A percentile compares a stretch with the other conserved stretches of the same genome.
Evolutionary conservation across 2,888 invertebrate species (phyloP).

Genomic region (Trisateles emortualis): DNA sequence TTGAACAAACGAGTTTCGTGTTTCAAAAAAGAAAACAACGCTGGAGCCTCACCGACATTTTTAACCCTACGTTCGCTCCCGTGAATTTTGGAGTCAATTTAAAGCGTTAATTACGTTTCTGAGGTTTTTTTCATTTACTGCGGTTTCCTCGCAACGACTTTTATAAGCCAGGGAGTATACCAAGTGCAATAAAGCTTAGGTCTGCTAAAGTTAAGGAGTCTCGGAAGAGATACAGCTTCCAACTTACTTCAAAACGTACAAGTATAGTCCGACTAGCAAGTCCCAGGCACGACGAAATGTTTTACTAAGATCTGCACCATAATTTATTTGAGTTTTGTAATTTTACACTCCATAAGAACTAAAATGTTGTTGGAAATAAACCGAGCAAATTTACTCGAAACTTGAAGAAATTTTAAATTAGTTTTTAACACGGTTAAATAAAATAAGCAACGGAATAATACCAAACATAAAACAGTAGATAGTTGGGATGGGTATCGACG

Average conservation of each 20-base stretch:
- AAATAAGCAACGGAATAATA: slow-evolving; percentile 17
- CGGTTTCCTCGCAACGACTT: slow-evolving; percentile 23
- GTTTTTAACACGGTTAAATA: background rate
- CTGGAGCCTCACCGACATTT: slow-evolving; percentile 6
- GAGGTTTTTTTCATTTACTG: slow-evolving; percentile 19
- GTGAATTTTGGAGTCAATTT: slow-evolving; percentile 16
- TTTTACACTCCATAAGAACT: slow-evolving; percentile 22
- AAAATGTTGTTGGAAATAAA: slow-evolving; percentile 16
- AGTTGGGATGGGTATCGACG: slow-evolving; percentile 37
- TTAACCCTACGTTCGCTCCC: slow-evolving; percentile 9
- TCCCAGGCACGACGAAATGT: slow-evolving; percentile 29
- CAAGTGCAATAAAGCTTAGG: slow-evolving; percentile 44
- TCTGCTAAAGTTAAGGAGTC: slow-evolving; percentile 39
- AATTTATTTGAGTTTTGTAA: slow-evolving; percentile 39
- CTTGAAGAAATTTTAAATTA: background rate
- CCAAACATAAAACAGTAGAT: slow-evolving; percentile 22
- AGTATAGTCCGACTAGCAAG: slow-evolving; percentile 35
- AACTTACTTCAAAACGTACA: slow-evolving; percentile 38
- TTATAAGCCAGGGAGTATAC: slow-evolving; percentile 30
- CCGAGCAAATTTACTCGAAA: background rate
- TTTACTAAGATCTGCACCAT: slow-evolving; percentile 25
- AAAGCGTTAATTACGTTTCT: slow-evolving; percentile 23
- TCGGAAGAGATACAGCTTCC: slow-evolving; percentile 35
- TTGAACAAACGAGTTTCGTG: background rate
- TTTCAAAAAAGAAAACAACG: background rate